These are phyloP conservation scores for Coecobrya sp. DNA, from an alignment of 2,888 invertebrate species.

Conservation along the genomic window DNA sequence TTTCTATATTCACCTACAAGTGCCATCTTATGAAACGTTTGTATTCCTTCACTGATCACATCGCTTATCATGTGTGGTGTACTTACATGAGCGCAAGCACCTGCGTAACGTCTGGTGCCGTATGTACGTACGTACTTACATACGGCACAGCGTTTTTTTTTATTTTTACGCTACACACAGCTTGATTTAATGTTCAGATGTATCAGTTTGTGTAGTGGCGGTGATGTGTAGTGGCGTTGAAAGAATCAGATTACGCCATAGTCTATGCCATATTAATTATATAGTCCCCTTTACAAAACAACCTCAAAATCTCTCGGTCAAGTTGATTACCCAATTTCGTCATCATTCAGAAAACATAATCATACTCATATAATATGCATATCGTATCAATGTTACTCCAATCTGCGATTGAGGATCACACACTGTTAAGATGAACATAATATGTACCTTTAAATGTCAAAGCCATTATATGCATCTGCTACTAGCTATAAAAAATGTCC, in stretches of 20 bases:
- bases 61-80: conserved; percentile 76
- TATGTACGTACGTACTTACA: not conserved
- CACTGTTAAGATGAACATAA: too few species aligned
- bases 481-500: conserved; percentile 58
- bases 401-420: conserved; percentile 46
- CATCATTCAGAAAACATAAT: conserved; percentile 48
- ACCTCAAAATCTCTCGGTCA: conserved; percentile 81
- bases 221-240: conserved; percentile 61
- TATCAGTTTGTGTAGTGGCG: conserved; percentile 34
- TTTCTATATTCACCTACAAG: conserved; percentile 78
- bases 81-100: conserved; percentile 26
- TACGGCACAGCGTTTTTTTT: conserved; percentile 38
- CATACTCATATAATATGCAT: conserved; percentile 37
- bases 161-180: conserved; percentile 70
- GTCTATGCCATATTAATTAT: conserved; percentile 76
- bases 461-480: conserved; percentile 57
- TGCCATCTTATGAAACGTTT: conserved; percentile 71
- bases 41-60: conserved; percentile 74
- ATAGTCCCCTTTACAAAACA: conserved; percentile 76
- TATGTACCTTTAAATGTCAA: conserved; percentile 60
- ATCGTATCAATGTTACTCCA: conserved; percentile 12
- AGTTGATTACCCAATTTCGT: conserved; percentile 81
- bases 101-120: conserved; percentile 44
- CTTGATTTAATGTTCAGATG: conserved; percentile 56
- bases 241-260: conserved; percentile 77